A percentile compares a stretch with the other conserved stretches of the same genome.
These are phyloP conservation scores for Drosophila niveifrons DNA, from an alignment of 2,888 invertebrate species.

Conservation along the genomic window DNA sequence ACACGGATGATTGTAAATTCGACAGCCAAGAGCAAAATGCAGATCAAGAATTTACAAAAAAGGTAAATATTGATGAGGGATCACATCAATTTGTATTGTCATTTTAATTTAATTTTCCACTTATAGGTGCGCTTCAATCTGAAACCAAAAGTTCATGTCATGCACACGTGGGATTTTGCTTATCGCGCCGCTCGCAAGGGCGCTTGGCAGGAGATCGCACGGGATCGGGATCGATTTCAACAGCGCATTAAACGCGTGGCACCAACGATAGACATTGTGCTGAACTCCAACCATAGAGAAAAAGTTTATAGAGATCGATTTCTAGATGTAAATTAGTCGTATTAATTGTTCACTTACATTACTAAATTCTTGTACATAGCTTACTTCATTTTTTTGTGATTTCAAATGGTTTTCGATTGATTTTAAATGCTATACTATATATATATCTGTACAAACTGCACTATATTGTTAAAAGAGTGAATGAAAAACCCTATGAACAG, in stretches of 20 bases:
- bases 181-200: constrained; percentile 88
- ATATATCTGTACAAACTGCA: constrained; percentile 5
- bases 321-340: constrained; percentile 60
- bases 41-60: constrained; percentile 27
- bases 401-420: constrained; percentile 16
- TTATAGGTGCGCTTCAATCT: constrained; percentile 87
- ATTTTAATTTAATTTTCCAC: constrained; percentile 13
- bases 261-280: constrained; percentile 72
- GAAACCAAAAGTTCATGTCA: constrained; percentile 87
- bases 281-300: constrained; percentile 81
- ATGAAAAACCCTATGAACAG: constrained; percentile 5
- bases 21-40: constrained; percentile 8
- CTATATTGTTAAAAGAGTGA: constrained; percentile 2
- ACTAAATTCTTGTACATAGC: constrained; percentile 61
- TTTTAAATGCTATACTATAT: constrained; percentile 6
- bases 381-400: constrained; percentile 12
- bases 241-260: constrained; percentile 77
- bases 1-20: constrained; percentile 27
- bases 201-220: constrained; percentile 87
- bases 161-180: constrained; percentile 88
- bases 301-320: constrained; percentile 82
- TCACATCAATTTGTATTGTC: too few relatives aligned
- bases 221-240: constrained; percentile 85
- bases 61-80: constrained; percentile 20
- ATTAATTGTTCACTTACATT: constrained; percentile 29